Percentiles rank a stretch among this genome's conserved stretches.
Evolutionary conservation across 1,140 invertebrate species (phyloP).

Genomic region (Cataglyphis hispanica): DNA sequence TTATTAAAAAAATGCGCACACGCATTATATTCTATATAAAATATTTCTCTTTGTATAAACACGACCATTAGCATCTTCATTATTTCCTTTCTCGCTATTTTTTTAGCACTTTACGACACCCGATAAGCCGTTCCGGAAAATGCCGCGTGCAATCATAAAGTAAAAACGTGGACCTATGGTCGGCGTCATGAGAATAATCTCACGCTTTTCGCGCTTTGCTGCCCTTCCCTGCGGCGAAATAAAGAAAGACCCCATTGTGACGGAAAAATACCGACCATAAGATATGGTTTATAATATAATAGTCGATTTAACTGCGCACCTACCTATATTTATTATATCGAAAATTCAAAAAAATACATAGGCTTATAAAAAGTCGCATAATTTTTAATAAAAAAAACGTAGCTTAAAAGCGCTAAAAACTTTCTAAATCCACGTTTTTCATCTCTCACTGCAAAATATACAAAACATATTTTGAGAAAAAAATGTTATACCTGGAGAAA

Average conservation of each 20-base stretch:
- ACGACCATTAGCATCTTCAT: slow-evolving; percentile 21
- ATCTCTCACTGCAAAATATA: neutral
- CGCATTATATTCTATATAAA: neutral
- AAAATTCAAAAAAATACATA: neutral
- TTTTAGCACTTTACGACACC: slow-evolving; percentile 10
- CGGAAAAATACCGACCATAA: neutral
- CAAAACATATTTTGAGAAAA: slow-evolving; percentile 1
- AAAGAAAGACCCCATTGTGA: slow-evolving; percentile 34
- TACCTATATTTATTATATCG: neutral
- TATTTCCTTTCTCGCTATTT: slow-evolving; percentile 13
- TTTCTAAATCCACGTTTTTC: neutral
- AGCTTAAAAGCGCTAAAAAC: neutral
- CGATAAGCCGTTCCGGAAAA: slow-evolving; percentile 60
- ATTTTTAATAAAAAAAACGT: neutral
- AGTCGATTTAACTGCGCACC: neutral
- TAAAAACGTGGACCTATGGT: slow-evolving; percentile 43
- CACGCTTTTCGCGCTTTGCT: neutral
- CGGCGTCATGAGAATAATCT: slow-evolving; percentile 58
- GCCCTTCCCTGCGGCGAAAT: slow-evolving; percentile 13
- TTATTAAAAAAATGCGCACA: neutral
- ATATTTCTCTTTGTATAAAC: neutral
- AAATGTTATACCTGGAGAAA: neutral
- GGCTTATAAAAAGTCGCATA: neutral
- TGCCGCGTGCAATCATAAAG: slow-evolving; percentile 49
- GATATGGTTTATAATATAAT: slow-evolving; percentile 22